These are phyloP conservation scores for Drosophila phalerata DNA, from an alignment of 2,888 invertebrate genomes.

Conservation along the genomic window DNA sequence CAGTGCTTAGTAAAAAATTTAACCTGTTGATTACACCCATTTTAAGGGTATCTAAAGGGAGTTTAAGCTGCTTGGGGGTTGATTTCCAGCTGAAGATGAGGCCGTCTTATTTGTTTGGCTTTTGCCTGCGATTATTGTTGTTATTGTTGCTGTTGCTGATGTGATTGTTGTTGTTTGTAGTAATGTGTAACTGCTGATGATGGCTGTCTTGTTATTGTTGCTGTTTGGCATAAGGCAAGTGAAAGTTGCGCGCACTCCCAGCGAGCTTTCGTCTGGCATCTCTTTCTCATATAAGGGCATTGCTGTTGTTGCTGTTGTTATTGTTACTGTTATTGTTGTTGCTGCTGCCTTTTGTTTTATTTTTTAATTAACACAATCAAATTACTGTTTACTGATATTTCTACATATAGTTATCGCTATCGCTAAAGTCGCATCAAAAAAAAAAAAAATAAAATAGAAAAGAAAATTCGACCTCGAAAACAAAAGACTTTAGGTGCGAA, in stretches of 20 bases:
- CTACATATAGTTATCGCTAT: slow-evolving; percentile 62
- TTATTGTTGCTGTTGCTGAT: slow-evolving; percentile 25
- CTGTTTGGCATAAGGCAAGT: slow-evolving; percentile 78
- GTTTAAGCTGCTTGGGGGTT: slow-evolving; percentile 6
- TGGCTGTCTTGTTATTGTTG: slow-evolving; percentile 65
- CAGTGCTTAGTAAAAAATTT: background rate
- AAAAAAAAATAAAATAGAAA: background rate
- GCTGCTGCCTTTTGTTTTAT: slow-evolving; percentile 68
- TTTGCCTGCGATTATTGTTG: slow-evolving; percentile 34
- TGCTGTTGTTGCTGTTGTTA: slow-evolving; percentile 25
- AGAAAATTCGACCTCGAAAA: slow-evolving; percentile 31
- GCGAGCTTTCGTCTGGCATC: slow-evolving; percentile 65
- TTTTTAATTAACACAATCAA: slow-evolving; percentile 80
- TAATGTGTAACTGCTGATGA: slow-evolving; percentile 71
- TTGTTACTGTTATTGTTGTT: slow-evolving; percentile 21
- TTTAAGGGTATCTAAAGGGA: slow-evolving; percentile 1
- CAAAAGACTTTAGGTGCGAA: slow-evolving; percentile 65
- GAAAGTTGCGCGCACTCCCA: slow-evolving; percentile 77
- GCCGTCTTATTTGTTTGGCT: slow-evolving; percentile 4
- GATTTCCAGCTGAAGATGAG: slow-evolving; percentile 29
- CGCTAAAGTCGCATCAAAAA: slow-evolving; percentile 3
- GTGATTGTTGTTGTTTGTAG: slow-evolving; percentile 43
- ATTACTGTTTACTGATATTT: slow-evolving; percentile 62
- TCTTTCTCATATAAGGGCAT: slow-evolving; percentile 76
- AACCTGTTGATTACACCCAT: background rate